A percentile compares a stretch with the other conserved stretches of the same genome.
Conservation (phyloP, 2,113 vertebrate genomes). For the Cyrtonyx montezumae region DNA sequence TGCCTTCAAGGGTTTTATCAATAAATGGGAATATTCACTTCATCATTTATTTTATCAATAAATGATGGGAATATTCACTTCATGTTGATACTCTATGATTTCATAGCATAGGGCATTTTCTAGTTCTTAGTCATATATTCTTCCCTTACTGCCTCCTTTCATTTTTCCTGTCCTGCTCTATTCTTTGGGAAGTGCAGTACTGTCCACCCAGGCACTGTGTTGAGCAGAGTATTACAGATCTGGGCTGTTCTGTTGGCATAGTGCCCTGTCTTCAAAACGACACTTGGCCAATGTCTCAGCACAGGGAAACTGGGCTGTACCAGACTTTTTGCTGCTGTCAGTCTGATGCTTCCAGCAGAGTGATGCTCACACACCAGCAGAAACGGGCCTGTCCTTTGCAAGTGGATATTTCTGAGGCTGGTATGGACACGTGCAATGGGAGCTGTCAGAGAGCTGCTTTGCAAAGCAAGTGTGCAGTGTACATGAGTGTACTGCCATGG, state of each 20-base stretch:
- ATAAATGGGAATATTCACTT: slow-evolving; percentile 33
- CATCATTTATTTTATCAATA: too few species aligned
- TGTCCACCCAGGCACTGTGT: not conserved
- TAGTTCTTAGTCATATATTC: not conserved
- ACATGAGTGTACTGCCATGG: not conserved
- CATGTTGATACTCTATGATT: not conserved
- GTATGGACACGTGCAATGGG: not conserved
- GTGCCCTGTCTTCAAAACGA: not conserved
- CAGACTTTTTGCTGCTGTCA: not conserved
- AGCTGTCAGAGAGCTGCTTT: not conserved
- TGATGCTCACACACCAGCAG: not conserved
- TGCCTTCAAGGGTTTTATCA: not conserved
- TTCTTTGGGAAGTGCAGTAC: not conserved
- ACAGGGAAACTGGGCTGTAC: not conserved
- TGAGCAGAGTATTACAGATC: not conserved
- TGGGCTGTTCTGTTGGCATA: not conserved
- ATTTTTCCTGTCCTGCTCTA: too few species aligned
- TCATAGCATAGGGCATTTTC: not conserved
- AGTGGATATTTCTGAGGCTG: not conserved
- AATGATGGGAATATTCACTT: slow-evolving; percentile 31
- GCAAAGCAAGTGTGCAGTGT: not conserved
- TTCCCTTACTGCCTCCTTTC: not conserved
- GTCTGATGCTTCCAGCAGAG: not conserved
- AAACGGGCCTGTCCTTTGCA: not conserved
- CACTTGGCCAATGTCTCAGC: not conserved